Percentiles rank a stretch among this genome's conserved stretches.
Evolutionary conservation across 92 coral and sea anemone genomes (phyloP).

Genomic region (Bergia sp.): DNA sequence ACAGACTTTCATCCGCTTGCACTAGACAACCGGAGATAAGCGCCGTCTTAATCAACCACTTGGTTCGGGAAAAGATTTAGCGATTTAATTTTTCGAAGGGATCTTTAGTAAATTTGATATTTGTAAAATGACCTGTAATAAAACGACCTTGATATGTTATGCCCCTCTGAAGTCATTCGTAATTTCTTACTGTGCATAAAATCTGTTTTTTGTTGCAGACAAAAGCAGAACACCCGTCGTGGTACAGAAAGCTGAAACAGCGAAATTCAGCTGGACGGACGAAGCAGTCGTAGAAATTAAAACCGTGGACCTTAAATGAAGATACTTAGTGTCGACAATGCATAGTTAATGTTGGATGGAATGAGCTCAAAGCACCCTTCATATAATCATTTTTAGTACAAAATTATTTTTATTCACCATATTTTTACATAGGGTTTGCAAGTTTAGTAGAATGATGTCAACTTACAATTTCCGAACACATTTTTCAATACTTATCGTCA

Average conservation of each 20-base stretch:
- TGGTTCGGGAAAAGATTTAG: no score
- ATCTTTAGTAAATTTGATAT: background rate
- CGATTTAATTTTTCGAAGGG: no score
- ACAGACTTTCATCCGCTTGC: no score
- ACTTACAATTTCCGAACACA: background rate
- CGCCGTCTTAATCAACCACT: no score
- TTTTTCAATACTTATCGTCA: background rate
- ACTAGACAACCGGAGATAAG: no score
- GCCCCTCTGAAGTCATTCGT: background rate
- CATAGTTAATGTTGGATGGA: background rate
- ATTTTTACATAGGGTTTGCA: background rate
- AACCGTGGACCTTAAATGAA: background rate
- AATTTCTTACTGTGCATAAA: background rate
- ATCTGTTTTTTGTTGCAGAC: conserved; percentile 59
- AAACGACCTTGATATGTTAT: background rate
- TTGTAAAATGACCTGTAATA: background rate
- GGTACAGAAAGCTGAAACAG: conserved; percentile 87
- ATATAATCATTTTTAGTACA: background rate
- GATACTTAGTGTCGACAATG: background rate
- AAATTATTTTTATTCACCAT: background rate
- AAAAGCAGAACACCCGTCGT: conserved; percentile 80
- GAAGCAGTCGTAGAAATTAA: background rate
- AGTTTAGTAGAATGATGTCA: background rate
- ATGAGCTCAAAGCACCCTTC: background rate
- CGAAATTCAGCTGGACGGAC: conserved; percentile 45